Percentiles rank a stretch among this genome's conserved stretches.
These are phyloP conservation scores for Nycticorax nycticorax DNA, from an alignment of 2,113 vertebrate species.

Conservation along the genomic window DNA sequence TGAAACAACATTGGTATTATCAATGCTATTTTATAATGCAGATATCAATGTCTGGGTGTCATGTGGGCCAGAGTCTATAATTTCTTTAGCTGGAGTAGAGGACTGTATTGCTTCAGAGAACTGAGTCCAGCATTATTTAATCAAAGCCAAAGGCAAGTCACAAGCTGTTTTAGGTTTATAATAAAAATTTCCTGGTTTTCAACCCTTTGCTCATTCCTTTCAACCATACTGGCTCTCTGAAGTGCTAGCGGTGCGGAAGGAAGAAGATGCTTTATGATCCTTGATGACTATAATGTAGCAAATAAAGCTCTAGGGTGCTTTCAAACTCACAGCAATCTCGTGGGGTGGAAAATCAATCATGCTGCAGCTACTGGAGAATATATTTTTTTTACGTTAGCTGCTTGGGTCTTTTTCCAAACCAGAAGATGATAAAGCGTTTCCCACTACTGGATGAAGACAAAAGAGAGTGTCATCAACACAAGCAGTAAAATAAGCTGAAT, in stretches of 20 bases:
- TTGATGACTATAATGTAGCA: slow-evolving; percentile 52
- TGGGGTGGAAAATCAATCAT: slow-evolving; percentile 63
- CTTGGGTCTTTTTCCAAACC: slow-evolving; percentile 48
- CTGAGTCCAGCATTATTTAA: neutral
- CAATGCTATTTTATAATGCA: neutral
- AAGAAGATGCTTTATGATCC: slow-evolving; percentile 61
- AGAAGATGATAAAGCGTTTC: slow-evolving; percentile 46
- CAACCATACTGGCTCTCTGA: slow-evolving; percentile 19
- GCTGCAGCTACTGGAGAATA: slow-evolving; percentile 27
- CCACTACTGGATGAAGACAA: slow-evolving; percentile 41
- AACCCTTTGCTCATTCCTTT: slow-evolving; percentile 21
- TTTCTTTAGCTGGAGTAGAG: neutral
- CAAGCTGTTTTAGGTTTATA: neutral
- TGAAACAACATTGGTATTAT: neutral
- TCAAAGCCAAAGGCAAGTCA: slow-evolving; percentile 29
- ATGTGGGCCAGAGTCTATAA: neutral
- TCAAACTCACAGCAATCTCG: slow-evolving; percentile 33
- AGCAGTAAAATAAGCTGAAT: slow-evolving; percentile 42
- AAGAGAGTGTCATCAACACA: slow-evolving; percentile 30
- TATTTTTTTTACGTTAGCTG: slow-evolving; percentile 43
- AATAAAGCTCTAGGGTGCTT: slow-evolving; percentile 61
- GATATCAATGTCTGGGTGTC: neutral
- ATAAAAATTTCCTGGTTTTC: slow-evolving; percentile 12
- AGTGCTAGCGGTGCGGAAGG: slow-evolving; percentile 36
- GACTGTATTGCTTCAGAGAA: neutral